phyloP scores from a whole-genome alignment of 1,140 invertebrate genomes.

The Lineus longissimus region DNA sequence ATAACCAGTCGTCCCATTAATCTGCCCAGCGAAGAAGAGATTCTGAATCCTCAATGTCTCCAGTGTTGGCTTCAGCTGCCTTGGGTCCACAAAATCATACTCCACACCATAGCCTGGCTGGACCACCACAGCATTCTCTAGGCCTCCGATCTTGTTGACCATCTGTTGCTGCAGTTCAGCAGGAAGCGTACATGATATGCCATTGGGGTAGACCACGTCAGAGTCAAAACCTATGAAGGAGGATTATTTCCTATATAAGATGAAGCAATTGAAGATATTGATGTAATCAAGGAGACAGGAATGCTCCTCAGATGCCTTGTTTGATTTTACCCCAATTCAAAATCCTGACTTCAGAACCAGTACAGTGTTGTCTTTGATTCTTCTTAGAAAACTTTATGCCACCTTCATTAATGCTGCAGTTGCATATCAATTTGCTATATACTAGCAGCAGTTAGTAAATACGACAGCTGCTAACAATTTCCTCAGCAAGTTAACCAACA shows the following conservation, averaged over 20 bases:
- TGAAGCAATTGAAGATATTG: neutral
- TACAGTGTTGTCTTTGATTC: no score
- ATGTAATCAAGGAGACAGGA: no score
- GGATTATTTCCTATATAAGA: neutral
- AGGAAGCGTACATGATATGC: slow-evolving; percentile 83
- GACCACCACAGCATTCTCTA: slow-evolving; percentile 72
- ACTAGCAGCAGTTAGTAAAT: no score
- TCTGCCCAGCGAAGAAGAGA: slow-evolving; percentile 88
- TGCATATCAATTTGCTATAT: no score
- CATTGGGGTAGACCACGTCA: slow-evolving; percentile 82
- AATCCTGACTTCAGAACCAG: no score
- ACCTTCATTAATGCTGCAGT: no score
- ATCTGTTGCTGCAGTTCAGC: slow-evolving; percentile 74
- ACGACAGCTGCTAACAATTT: no score
- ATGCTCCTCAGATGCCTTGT: no score
- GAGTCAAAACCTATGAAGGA: slow-evolving; percentile 61
- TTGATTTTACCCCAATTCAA: no score
- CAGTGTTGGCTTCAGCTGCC: slow-evolving; percentile 73
- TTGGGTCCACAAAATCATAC: slow-evolving; percentile 88
- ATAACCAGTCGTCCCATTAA: slow-evolving; percentile 95
- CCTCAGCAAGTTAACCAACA: no score
- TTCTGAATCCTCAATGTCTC: slow-evolving; percentile 74
- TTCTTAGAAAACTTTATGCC: no score
- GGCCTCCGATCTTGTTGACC: slow-evolving; percentile 68
- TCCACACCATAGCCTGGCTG: slow-evolving; percentile 77